phyloP scores from a whole-genome alignment of 2,888 invertebrate species.

The Drosophila affinis region DNA sequence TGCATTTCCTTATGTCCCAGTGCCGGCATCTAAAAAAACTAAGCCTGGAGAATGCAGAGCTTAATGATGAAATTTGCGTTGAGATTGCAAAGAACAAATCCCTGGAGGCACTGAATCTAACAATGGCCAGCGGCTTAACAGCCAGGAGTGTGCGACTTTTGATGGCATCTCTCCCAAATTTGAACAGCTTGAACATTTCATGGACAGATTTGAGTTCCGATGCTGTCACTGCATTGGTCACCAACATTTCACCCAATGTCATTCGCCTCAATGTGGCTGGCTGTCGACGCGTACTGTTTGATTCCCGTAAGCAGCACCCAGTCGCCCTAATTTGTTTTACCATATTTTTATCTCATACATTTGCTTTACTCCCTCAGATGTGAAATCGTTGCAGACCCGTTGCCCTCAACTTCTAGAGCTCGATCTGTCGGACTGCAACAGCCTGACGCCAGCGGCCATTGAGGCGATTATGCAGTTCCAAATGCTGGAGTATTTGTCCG shows the following conservation, averaged over 20 bases:
- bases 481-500: slow-evolving; percentile 89
- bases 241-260: slow-evolving; percentile 87
- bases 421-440: slow-evolving; percentile 94
- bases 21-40: slow-evolving; percentile 91
- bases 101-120: slow-evolving; percentile 92
- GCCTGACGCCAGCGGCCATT: slow-evolving; percentile 87
- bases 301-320: slow-evolving; percentile 87
- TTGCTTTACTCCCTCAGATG: slow-evolving; percentile 85
- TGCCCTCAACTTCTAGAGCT: slow-evolving; percentile 91
- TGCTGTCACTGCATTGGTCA: slow-evolving; percentile 86
- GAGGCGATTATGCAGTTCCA: slow-evolving; percentile 85
- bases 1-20: slow-evolving; percentile 86
- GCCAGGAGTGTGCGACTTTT: slow-evolving; percentile 87
- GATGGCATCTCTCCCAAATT: slow-evolving; percentile 84
- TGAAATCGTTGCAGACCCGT: slow-evolving; percentile 86
- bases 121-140: slow-evolving; percentile 91
- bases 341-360: slow-evolving; percentile 8
- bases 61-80: slow-evolving; percentile 87
- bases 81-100: slow-evolving; percentile 88
- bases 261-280: slow-evolving; percentile 92
- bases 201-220: slow-evolving; percentile 90
- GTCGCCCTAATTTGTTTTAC: background rate
- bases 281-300: slow-evolving; percentile 89
- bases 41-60: slow-evolving; percentile 91
- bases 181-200: slow-evolving; percentile 89